Evolutionary conservation across 2,888 invertebrate genomes (phyloP), one percentile per base, ranked within the genome.

Genomic region (Thereva nobilitata): DNA sequence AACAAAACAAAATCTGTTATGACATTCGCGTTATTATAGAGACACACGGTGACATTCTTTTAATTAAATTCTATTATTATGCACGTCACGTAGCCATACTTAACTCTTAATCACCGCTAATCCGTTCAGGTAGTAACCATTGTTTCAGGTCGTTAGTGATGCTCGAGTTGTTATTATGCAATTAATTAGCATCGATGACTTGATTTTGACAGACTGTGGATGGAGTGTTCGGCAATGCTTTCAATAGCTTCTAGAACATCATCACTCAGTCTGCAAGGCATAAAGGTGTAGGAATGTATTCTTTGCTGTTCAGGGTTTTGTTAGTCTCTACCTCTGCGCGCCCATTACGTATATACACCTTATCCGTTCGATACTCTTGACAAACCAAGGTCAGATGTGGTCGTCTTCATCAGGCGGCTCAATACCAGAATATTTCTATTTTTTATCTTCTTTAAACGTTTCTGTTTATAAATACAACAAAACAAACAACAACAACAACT

Each of bases 181-280:
- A 63, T 63, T 52, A 63, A 63, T 63, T 63, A 50, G 34, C 52
- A 37, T 9, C 63, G 52, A 63, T 63, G 63, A 52, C 63, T 63
- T 52, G 63, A 63, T 63, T 52, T 63, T 63, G 63, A 63, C 63
- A 57, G 45, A 57, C 23, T 23, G 23, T 57, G 57, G 6, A 10
- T 9, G 35, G 42, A 35, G 44, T 23, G 1, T 23, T 23, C 23
- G 23, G 23, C 23, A 2, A 23, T 1, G 23, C 23, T 23, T 23
- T 23, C 23, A 23, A 23, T 23, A 23, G 23, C 23, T 23, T 1
- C 23, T 2, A 23, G 23, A 23, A 23, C 23, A 23, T 23, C 23
- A 23, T 23, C 23, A 23, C 1, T 23, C 23, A 23, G 23, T 2
- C 23, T 1, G 2, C 23, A 2, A 23, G 23, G 23, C 23, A 23